Evolutionary conservation across 2,113 vertebrate genomes (phyloP).

Genomic region (Sorex araneus): DNA sequence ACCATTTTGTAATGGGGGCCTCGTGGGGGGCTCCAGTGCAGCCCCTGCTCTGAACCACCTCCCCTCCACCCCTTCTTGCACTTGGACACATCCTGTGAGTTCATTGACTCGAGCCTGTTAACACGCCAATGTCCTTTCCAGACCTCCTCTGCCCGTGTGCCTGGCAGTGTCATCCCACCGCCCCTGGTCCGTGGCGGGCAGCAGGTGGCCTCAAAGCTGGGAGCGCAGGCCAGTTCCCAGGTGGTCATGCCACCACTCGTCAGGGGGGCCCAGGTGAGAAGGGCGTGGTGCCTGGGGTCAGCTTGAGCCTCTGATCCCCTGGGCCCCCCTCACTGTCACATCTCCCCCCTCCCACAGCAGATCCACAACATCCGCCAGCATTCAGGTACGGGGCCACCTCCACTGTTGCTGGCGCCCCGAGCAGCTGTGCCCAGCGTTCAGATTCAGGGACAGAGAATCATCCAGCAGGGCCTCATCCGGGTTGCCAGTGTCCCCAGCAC

Average conservation of each 20-base stretch:
- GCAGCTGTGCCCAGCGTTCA: slow-evolving; percentile 96
- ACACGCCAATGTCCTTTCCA: slow-evolving; percentile 69
- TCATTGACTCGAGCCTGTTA: neutral
- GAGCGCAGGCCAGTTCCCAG: slow-evolving; percentile 92
- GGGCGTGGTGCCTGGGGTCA: neutral
- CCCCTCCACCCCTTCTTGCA: no score
- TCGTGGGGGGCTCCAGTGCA: neutral
- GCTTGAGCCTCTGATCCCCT: neutral
- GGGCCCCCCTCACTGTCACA: neutral
- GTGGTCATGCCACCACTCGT: slow-evolving; percentile 97
- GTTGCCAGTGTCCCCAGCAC: slow-evolving; percentile 96
- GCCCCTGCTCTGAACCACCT: no score
- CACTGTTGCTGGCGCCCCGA: slow-evolving; percentile 95
- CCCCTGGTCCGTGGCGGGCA: slow-evolving; percentile 97
- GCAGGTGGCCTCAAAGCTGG: slow-evolving; percentile 93
- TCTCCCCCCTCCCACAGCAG: slow-evolving; percentile 89
- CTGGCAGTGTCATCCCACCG: slow-evolving; percentile 96
- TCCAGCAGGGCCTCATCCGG: slow-evolving; percentile 98
- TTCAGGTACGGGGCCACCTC: slow-evolving; percentile 95
- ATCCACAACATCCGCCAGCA: slow-evolving; percentile 96
- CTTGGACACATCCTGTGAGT: no score
- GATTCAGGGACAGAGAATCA: slow-evolving; percentile 97
- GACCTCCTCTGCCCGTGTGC: slow-evolving; percentile 91
- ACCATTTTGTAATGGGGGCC: no score
- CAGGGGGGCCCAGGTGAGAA: slow-evolving; percentile 95